These are phyloP conservation scores for Neoniphon sammara DNA, from an alignment of 2,797 vertebrate genomes.

Conservation along the genomic window DNA sequence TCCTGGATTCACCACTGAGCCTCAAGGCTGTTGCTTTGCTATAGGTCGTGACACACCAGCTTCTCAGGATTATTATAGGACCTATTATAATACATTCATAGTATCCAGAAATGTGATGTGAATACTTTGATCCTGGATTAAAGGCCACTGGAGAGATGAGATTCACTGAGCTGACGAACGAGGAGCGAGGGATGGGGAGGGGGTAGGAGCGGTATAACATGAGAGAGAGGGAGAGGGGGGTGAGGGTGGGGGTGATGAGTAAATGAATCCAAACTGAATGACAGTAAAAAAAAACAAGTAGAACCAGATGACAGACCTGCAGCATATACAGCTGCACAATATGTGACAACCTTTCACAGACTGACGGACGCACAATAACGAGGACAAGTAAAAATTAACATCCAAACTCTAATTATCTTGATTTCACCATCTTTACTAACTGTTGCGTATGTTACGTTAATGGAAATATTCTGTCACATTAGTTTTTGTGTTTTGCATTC, in stretches of 20 bases:
- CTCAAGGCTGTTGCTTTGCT: constrained; percentile 18
- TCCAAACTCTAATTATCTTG: too few species aligned
- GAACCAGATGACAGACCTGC: too few species aligned
- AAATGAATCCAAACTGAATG: too few species aligned
- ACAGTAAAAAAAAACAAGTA: too few species aligned
- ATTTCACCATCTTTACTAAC: too few species aligned
- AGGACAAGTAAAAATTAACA: too few species aligned
- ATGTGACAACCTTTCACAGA: too few species aligned
- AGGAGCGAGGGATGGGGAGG: constrained; percentile 32
- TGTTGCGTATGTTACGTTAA: too few species aligned
- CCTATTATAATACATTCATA: constrained; percentile 53
- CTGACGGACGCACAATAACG: too few species aligned
- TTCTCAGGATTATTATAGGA: constrained; percentile 34
- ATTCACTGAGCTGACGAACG: constrained; percentile 56
- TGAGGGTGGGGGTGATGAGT: neutral
- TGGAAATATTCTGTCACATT: too few species aligned
- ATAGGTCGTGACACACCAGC: constrained; percentile 25
- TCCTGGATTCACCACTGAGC: constrained; percentile 59
- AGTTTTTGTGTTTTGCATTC: too few species aligned
- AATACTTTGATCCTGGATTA: constrained; percentile 68
- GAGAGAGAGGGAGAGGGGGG: neutral
- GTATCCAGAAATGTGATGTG: constrained; percentile 53
- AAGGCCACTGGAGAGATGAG: constrained; percentile 34
- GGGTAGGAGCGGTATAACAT: neutral
- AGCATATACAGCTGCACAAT: too few species aligned